These are phyloP conservation scores for Melipona quadrifasciata DNA, from an alignment of 1,140 invertebrate species.

Conservation along the genomic window DNA sequence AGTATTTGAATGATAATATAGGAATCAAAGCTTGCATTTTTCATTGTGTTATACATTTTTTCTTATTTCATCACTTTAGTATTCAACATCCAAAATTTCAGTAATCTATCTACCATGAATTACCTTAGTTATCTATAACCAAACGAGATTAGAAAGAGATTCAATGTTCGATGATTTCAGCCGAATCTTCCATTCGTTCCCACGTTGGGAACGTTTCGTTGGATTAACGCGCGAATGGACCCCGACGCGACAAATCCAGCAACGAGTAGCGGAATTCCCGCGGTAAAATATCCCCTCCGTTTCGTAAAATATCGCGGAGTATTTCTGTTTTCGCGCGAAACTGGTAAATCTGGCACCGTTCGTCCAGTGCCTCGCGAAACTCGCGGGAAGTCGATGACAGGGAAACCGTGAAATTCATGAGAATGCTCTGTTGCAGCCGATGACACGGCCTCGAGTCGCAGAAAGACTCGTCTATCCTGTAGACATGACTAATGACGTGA, in stretches of 20 bases:
- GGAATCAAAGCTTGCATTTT: too few relatives aligned
- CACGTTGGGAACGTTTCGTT: background rate
- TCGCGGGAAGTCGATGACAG: background rate
- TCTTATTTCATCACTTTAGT: too few relatives aligned
- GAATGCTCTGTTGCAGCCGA: background rate
- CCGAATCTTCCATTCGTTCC: background rate
- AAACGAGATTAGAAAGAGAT: too few relatives aligned
- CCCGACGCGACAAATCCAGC: background rate
- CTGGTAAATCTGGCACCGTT: conserved; percentile 2
- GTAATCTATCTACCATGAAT: too few relatives aligned
- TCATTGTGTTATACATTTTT: too few relatives aligned
- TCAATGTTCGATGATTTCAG: background rate
- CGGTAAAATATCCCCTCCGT: background rate
- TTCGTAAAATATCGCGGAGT: background rate
- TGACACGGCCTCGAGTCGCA: background rate
- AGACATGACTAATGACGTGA: background rate
- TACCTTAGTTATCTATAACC: too few relatives aligned
- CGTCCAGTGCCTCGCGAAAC: background rate
- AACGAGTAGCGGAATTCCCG: background rate
- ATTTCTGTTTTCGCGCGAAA: background rate
- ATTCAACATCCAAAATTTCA: too few relatives aligned
- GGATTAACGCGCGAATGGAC: background rate
- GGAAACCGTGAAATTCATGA: conserved; percentile 18
- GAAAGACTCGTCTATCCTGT: background rate
- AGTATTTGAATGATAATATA: too few relatives aligned